Evolutionary conservation across 1,140 invertebrate species (phyloP), one percentile per base, ranked within the genome.

Genomic region (Choristoneura fumiferana): DNA sequence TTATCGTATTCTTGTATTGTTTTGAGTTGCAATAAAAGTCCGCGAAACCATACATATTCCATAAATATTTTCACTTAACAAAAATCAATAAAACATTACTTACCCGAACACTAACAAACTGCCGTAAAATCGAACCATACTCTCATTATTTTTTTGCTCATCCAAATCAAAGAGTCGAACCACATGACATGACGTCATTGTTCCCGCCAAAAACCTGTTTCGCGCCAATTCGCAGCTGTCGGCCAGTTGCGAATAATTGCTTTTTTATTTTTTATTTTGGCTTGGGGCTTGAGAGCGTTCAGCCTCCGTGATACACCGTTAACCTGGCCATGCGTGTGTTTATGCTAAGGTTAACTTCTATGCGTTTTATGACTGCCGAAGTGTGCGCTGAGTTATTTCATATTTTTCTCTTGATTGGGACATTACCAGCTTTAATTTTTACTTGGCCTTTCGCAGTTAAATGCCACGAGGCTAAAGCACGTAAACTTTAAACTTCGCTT

Each of bases 191-290:
- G 83, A 87, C 84, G 84, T 87, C 82, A 87, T 60, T 52, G 68
- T 67, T 78, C 73, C 80, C 65, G 66, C 73, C 69, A 63, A 78
- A 68, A 87, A 86, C 83, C 81, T 72, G 83, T 85, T 88, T 81
- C 75, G 80, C 81, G 81, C 75, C 80, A 82, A 78, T 87, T 84
- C 81, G 83, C 83, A 86, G 83, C 83, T 88, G 83, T 84, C 81
- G 78, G 63, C 73, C 69, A 78, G 79, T 74, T 61, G 70, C 72
- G 62, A 78, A 78, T 82, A 78, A 76, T 78, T 75, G 71, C 62
- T 45, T 64, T 60, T 72, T 81, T 76, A 76, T 72, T 55, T 53
- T 60, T 71, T 76, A 73, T 64, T 79, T 78, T 78, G 22, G 74
- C 69, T 61, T 75, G 54, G 63, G 69, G 72, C 65, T 69, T 57